A percentile compares a stretch with the other conserved stretches of the same genome.
phyloP scores from a whole-genome alignment of 2,888 invertebrate genomes.

The Rhagonycha fulva region DNA sequence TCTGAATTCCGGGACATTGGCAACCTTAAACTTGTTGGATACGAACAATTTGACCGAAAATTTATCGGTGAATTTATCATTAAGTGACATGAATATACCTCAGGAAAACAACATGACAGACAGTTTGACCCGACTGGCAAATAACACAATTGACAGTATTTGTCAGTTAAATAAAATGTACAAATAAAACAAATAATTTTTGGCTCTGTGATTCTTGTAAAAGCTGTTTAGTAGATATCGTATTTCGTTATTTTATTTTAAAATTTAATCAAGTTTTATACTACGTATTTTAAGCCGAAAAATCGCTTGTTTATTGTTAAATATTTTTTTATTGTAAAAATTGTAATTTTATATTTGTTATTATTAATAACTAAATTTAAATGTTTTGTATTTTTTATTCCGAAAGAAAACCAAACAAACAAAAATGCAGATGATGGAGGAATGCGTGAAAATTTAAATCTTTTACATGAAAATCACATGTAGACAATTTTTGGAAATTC shows the following conservation, averaged over 20 bases:
- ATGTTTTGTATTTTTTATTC: not conserved
- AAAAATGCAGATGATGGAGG: no score
- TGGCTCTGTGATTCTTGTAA: not conserved
- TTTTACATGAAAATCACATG: no score
- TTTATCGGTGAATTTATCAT: slow-evolving; percentile 56
- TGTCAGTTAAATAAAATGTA: slow-evolving; percentile 38
- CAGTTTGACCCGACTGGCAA: slow-evolving; percentile 60
- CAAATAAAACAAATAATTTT: slow-evolving; percentile 10
- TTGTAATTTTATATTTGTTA: not conserved
- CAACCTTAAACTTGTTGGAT: slow-evolving; percentile 43
- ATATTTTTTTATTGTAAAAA: not conserved
- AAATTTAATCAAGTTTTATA: not conserved
- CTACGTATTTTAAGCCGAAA: not conserved
- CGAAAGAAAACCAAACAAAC: not conserved
- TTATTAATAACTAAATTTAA: not conserved
- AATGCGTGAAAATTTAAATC: no score
- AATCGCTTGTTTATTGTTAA: not conserved
- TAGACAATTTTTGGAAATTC: no score
- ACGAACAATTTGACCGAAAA: slow-evolving; percentile 55
- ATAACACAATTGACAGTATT: slow-evolving; percentile 54
- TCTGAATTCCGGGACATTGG: slow-evolving; percentile 54
- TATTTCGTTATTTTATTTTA: not conserved
- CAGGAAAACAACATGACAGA: slow-evolving; percentile 58
- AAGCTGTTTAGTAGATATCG: not conserved
- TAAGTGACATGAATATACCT: slow-evolving; percentile 50